Evolutionary conservation across 2,797 vertebrate species (phyloP).

Genomic region (Channa striata): DNA sequence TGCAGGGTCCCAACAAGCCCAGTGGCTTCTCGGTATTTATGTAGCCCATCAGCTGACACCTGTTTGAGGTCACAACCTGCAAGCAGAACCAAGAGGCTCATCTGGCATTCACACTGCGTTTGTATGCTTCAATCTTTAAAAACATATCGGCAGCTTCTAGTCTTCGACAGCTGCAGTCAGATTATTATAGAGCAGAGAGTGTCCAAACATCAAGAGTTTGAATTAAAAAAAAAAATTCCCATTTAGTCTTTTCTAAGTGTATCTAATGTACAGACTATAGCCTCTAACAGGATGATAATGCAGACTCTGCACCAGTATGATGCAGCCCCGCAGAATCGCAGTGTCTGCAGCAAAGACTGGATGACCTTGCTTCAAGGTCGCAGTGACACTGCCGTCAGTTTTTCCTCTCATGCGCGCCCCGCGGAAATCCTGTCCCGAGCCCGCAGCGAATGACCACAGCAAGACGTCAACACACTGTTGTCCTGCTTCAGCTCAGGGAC

Average conservation of each 20-base stretch:
- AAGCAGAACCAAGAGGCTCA: conserved; percentile 58
- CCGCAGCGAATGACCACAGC: conserved; percentile 32
- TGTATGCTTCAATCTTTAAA: background rate
- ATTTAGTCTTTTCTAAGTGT: background rate
- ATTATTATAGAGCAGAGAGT: conserved; percentile 6
- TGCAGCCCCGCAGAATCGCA: conserved; percentile 83
- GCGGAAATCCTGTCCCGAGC: conserved; percentile 50
- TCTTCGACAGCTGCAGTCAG: background rate
- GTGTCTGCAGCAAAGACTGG: conserved; percentile 82
- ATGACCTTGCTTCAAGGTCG: conserved; percentile 89
- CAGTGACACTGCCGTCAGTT: conserved; percentile 83
- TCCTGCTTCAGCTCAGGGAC: conserved; percentile 28
- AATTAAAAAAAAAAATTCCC: conserved; percentile 24
- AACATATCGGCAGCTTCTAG: background rate
- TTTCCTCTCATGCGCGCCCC: conserved; percentile 69
- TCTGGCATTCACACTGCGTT: conserved; percentile 41
- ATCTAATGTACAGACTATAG: conserved; percentile 32
- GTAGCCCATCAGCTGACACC: conserved; percentile 74
- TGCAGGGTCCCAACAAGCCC: conserved; percentile 30
- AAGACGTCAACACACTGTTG: conserved; percentile 27
- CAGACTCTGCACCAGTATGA: conserved; percentile 78
- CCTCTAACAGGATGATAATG: conserved; percentile 53
- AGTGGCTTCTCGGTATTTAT: conserved; percentile 70
- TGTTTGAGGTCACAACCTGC: conserved; percentile 82
- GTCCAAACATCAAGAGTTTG: background rate